phyloP scores from a whole-genome alignment of 2,113 vertebrate species.

The Heloderma charlesbogerti region DNA sequence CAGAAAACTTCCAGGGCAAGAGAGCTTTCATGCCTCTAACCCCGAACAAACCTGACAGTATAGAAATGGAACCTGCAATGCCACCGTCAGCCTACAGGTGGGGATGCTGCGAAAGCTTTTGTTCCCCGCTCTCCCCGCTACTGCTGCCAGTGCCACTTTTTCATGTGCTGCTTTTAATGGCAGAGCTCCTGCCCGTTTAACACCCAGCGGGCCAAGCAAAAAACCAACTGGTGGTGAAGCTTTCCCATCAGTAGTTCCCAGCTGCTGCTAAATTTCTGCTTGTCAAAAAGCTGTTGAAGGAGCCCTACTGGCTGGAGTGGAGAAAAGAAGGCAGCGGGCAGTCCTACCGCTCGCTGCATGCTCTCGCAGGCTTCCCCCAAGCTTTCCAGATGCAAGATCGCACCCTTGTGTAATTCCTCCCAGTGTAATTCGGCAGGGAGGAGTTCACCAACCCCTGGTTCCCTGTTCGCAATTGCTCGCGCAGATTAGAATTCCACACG shows the following conservation, averaged over 20 bases:
- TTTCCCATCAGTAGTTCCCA: neutral
- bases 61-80: neutral
- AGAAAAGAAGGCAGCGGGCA: neutral
- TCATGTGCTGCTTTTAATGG: neutral
- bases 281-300: neutral
- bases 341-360: neutral
- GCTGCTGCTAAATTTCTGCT: neutral
- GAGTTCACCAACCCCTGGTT: neutral
- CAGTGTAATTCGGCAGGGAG: neutral
- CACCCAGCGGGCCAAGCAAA: neutral
- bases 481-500: neutral
- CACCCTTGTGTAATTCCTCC: neutral
- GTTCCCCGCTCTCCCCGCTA: neutral
- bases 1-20: neutral
- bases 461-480: neutral
- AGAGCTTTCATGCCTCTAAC: too few species aligned
- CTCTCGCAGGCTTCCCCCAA: neutral
- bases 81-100: neutral
- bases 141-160: neutral
- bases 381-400: neutral
- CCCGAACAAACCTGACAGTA: neutral
- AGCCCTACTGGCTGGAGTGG: neutral
- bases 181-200: neutral
- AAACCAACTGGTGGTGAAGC: too few species aligned
- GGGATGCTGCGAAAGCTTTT: neutral